Conservation (phyloP, 2,888 invertebrate genomes). For the Mayetiola destructor region DNA sequence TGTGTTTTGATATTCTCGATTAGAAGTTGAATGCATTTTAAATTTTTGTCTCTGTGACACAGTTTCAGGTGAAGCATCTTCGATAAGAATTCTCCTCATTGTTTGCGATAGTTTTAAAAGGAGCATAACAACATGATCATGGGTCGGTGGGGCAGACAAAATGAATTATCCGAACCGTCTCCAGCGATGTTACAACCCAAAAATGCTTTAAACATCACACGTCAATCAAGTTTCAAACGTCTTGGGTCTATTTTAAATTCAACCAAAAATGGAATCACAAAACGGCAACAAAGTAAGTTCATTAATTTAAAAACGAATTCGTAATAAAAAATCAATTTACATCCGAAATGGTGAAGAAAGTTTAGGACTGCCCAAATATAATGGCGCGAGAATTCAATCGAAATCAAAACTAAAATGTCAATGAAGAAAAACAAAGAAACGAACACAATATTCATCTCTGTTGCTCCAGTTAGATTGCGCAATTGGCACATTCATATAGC, state of each 20-base stretch:
- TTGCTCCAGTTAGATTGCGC: neutral
- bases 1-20: too few relatives aligned
- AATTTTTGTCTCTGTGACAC: too few relatives aligned
- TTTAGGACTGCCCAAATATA: too few relatives aligned
- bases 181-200: constrained; percentile 29
- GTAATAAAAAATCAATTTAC: too few relatives aligned
- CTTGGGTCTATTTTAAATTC: constrained; percentile 9
- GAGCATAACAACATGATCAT: constrained; percentile 20
- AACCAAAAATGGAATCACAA: constrained; percentile 3
- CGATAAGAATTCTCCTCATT: too few relatives aligned
- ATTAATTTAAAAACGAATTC: neutral
- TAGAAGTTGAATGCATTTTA: too few relatives aligned
- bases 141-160: constrained; percentile 34
- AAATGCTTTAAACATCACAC: neutral
- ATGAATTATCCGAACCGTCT: constrained; percentile 31
- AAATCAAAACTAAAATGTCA: too few relatives aligned
- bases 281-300: constrained; percentile 1
- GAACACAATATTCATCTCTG: neutral
- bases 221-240: constrained; percentile 2
- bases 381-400: too few relatives aligned
- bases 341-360: too few relatives aligned
- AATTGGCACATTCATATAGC: constrained; percentile 4
- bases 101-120: neutral
- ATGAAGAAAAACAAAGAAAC: too few relatives aligned
- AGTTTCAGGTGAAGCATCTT: too few relatives aligned